Conservation (phyloP, 2,888 invertebrate genomes). For the Torymus aiolomorphi region DNA sequence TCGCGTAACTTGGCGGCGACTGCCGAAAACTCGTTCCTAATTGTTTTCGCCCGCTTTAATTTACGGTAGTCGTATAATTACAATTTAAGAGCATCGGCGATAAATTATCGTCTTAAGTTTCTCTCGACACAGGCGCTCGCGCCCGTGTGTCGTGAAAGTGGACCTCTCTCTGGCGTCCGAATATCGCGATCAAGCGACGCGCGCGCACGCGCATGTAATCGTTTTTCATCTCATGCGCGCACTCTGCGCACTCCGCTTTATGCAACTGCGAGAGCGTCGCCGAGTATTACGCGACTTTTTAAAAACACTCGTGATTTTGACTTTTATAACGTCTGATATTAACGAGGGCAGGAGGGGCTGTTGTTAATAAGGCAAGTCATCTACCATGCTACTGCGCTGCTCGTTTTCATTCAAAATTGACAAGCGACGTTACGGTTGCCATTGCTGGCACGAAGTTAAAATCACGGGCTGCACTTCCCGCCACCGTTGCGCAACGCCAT, state of each 20-base stretch:
- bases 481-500: no score
- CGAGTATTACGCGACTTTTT: background rate
- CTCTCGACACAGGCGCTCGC: background rate
- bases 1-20: no score
- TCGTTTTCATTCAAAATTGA: no score
- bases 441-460: no score
- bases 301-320: slow-evolving; percentile 9
- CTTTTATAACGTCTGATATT: slow-evolving; percentile 23
- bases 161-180: slow-evolving; percentile 6
- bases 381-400: no score
- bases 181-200: slow-evolving; percentile 8
- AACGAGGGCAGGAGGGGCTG: background rate
- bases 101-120: slow-evolving; percentile 54
- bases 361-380: no score
- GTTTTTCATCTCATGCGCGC: slow-evolving; percentile 11
- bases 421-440: no score
- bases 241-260: slow-evolving; percentile 16
- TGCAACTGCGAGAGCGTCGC: background rate
- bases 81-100: slow-evolving; percentile 47
- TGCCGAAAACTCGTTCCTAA: slow-evolving; percentile 48
- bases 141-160: slow-evolving; percentile 39
- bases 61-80: slow-evolving; percentile 48
- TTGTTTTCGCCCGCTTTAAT: slow-evolving; percentile 44
- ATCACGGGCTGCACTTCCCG: no score
- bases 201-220: slow-evolving; percentile 9